Conservation (phyloP, 2,797 vertebrate species). For the Cossypha niveicapilla region DNA sequence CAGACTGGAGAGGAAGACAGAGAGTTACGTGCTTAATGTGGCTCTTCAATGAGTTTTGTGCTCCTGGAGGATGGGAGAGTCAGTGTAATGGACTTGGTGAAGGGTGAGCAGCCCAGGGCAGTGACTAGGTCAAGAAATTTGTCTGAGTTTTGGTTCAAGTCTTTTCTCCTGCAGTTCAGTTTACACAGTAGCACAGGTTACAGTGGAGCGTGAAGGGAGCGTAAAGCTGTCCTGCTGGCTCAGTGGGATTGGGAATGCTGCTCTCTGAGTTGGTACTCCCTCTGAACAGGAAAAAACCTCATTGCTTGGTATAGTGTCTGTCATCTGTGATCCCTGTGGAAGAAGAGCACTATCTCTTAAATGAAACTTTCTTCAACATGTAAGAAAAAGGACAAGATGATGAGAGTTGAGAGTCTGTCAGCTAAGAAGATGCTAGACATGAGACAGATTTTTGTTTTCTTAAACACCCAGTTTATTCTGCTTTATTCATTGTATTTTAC, state of each 20-base stretch:
- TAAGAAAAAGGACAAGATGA: neutral
- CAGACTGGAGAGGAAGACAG: neutral
- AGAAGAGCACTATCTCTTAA: neutral
- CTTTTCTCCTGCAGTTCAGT: neutral
- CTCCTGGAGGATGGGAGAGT: neutral
- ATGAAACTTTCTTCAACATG: neutral
- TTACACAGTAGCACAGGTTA: neutral
- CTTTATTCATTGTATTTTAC: neutral
- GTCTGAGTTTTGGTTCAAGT: neutral
- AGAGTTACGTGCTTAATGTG: neutral
- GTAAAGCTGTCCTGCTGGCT: neutral
- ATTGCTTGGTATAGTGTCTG: neutral
- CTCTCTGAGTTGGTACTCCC: neutral
- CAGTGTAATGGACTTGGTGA: rapidly evolving
- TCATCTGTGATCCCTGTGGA: neutral
- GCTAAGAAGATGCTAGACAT: neutral
- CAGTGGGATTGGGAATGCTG: neutral
- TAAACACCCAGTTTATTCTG: neutral
- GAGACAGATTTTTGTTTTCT: slow-evolving; percentile 9
- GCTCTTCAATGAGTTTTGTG: neutral
- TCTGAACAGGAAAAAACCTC: rapidly evolving
- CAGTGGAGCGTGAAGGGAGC: neutral
- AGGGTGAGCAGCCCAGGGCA: neutral
- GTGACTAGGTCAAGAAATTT: neutral
- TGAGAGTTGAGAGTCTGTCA: slow-evolving; percentile 1